Percentiles rank a stretch among this genome's conserved stretches.
Conservation (phyloP, 2,113 vertebrate genomes). For the Oxygymnocypris stewartii region DNA sequence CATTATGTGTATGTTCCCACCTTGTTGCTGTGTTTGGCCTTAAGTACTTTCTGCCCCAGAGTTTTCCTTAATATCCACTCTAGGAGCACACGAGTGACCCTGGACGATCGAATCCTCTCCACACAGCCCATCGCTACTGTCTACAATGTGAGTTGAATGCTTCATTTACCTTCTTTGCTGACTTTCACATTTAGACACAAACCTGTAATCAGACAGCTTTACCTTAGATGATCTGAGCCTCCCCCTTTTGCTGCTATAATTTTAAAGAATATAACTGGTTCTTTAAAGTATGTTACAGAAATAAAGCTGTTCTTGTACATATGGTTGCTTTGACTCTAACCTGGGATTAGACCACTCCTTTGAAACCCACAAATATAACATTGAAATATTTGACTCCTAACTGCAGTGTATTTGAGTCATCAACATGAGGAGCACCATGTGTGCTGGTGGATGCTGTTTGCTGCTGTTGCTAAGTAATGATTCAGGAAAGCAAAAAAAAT, state of each 20-base stretch:
- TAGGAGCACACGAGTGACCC: slow-evolving; percentile 74
- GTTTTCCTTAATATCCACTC: slow-evolving; percentile 72
- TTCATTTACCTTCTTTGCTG: neutral
- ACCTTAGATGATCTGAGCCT: neutral
- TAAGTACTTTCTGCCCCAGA: slow-evolving; percentile 57
- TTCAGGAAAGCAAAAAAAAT: neutral
- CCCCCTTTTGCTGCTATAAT: neutral
- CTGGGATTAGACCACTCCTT: neutral
- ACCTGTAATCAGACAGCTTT: neutral
- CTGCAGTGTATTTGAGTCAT: neutral
- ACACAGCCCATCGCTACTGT: slow-evolving; percentile 74
- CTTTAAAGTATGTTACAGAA: neutral
- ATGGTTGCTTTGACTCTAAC: neutral
- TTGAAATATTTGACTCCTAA: neutral
- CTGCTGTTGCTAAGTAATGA: neutral
- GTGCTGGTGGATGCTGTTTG: neutral
- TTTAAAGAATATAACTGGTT: neutral
- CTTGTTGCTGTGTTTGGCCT: slow-evolving; percentile 53
- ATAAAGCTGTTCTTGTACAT: neutral
- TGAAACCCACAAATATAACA: neutral
- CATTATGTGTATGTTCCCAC: slow-evolving; percentile 52
- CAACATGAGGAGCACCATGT: neutral
- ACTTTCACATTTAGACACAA: neutral
- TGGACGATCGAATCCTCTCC: slow-evolving; percentile 77
- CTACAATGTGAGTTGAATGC: slow-evolving; percentile 75